Conservation (phyloP, 2,113 vertebrate genomes). For the Pedetes capensis region DNA sequence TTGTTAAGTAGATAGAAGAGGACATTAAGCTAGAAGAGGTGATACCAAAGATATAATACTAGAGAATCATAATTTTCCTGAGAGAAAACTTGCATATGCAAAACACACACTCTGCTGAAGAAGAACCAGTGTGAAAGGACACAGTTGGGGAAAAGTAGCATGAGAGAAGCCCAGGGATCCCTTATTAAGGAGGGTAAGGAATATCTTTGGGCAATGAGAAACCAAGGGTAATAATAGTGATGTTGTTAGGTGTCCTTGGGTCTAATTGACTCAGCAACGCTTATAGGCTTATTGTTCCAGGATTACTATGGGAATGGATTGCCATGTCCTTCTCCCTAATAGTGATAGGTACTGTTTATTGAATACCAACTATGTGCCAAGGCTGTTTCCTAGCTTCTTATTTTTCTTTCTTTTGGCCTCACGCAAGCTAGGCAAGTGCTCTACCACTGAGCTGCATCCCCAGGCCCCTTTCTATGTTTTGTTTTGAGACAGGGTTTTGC, state of each 20-base stretch:
- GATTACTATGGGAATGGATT: too few species aligned
- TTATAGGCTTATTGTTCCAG: too few species aligned
- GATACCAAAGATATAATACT: not conserved
- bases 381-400: not conserved
- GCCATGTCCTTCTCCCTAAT: too few species aligned
- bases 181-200: not conserved
- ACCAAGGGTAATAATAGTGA: not conserved
- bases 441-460: too few species aligned
- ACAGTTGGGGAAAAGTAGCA: not conserved
- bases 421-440: too few species aligned
- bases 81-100: not conserved
- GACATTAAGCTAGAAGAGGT: not conserved
- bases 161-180: not conserved
- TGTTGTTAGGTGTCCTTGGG: too few species aligned
- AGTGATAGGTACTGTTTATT: not conserved
- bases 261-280: too few species aligned
- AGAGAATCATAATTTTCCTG: not conserved
- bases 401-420: too few species aligned
- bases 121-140: not conserved
- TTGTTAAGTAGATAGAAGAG: not conserved
- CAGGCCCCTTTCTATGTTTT: too few species aligned
- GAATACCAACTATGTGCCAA: not conserved
- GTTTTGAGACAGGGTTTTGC: too few species aligned
- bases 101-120: not conserved
- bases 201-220: not conserved